Conservation (phyloP, 2,888 invertebrate genomes). For the Autographa gamma region DNA sequence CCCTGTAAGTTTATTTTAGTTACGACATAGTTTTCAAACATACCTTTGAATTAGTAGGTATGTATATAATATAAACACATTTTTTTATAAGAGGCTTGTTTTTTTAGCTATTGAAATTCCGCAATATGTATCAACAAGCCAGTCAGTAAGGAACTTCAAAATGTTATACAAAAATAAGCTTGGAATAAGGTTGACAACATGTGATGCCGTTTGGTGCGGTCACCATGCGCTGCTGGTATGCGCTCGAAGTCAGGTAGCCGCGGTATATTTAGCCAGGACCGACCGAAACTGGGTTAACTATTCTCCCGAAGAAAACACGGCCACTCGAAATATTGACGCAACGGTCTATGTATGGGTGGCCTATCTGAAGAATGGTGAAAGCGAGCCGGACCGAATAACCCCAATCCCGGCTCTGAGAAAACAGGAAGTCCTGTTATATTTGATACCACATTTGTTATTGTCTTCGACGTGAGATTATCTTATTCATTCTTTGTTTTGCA, state of each 20-base stretch:
- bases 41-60: neutral
- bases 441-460: constrained; percentile 37
- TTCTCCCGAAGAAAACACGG: constrained; percentile 81
- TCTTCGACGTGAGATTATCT: constrained; percentile 40
- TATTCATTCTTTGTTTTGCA: constrained; percentile 35
- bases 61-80: neutral
- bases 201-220: constrained; percentile 60
- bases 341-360: constrained; percentile 72
- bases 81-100: constrained; percentile 33
- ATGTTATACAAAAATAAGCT: constrained; percentile 42
- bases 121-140: neutral
- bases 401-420: constrained; percentile 71
- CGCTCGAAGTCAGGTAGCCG: constrained; percentile 79
- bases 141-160: constrained; percentile 32
- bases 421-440: constrained; percentile 75
- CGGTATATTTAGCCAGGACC: constrained; percentile 74
- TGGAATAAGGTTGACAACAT: constrained; percentile 64
- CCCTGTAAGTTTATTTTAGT: neutral
- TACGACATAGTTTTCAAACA: neutral
- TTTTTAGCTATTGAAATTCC: too few relatives aligned
- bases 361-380: constrained; percentile 73
- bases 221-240: constrained; percentile 59
- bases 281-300: constrained; percentile 85
- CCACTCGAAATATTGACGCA: constrained; percentile 81
- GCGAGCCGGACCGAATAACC: constrained; percentile 74